phyloP scores from a whole-genome alignment of 2,797 vertebrate genomes.

The Sebastes vulpes region DNA sequence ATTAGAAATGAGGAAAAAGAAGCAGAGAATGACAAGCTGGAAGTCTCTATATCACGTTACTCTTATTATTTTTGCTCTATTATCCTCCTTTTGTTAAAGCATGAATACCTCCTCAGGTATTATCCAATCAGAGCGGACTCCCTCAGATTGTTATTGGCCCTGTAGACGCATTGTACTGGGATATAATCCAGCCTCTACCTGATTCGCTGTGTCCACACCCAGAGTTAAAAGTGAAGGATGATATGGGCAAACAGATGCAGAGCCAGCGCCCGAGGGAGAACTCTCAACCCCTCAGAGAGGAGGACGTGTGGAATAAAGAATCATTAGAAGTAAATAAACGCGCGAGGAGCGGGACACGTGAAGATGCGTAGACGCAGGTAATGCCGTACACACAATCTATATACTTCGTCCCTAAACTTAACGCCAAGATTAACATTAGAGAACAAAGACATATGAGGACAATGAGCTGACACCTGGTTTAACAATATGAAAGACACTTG shows the following conservation, averaged over 20 bases:
- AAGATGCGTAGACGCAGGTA: background rate
- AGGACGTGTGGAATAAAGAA: background rate
- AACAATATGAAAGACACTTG: background rate
- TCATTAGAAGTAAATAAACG: background rate
- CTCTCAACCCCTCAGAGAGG: background rate
- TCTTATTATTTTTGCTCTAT: background rate
- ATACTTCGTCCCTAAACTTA: too few relatives aligned
- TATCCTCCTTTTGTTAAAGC: conserved; percentile 5
- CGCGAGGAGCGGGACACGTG: background rate
- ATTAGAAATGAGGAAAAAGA: background rate
- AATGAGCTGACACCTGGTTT: conserved; percentile 1
- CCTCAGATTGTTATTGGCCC: background rate
- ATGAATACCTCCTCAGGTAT: background rate
- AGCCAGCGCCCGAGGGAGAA: conserved; percentile 17
- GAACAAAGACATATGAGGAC: conserved; percentile 9
- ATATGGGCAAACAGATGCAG: conserved; percentile 26
- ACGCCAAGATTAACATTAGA: too few relatives aligned
- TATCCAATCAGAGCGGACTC: background rate
- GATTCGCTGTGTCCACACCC: conserved; percentile 52
- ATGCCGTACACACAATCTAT: background rate
- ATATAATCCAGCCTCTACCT: conserved; percentile 37
- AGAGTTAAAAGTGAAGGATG: conserved; percentile 30
- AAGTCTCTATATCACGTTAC: background rate
- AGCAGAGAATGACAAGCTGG: background rate
- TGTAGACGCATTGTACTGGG: background rate